These are phyloP conservation scores for Lutraria rhynchaena DNA, from an alignment of 1,140 invertebrate genomes.

Conservation along the genomic window DNA sequence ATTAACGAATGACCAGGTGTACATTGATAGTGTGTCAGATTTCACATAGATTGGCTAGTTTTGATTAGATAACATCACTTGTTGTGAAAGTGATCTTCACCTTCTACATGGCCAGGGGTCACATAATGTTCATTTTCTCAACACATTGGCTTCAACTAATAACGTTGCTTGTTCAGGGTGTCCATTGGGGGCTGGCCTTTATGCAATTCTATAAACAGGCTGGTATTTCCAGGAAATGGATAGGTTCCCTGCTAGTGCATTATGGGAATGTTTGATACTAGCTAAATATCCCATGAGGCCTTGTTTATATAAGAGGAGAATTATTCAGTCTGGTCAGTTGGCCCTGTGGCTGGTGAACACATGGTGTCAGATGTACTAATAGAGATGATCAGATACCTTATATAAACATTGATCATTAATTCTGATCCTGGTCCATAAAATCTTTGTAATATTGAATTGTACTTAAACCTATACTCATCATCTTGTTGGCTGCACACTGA, in stretches of 20 bases:
- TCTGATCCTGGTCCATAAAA: too few species aligned
- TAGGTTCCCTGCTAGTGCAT: constrained; percentile 8
- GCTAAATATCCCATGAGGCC: not conserved
- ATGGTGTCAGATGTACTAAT: constrained; percentile 28
- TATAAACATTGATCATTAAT: too few species aligned
- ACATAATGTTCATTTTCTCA: not conserved
- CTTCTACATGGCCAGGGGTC: not conserved
- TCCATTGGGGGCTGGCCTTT: constrained; percentile 1
- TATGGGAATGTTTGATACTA: constrained; percentile 23
- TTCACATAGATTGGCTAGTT: constrained; percentile 31
- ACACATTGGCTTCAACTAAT: not conserved
- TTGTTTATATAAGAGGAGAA: constrained; percentile 34
- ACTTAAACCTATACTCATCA: too few species aligned
- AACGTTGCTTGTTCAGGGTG: not conserved
- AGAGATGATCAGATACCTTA: not conserved
- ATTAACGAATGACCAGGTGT: constrained; percentile 31
- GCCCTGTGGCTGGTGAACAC: constrained; percentile 13
- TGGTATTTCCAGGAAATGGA: constrained; percentile 27
- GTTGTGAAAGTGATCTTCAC: constrained; percentile 38
- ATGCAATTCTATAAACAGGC: constrained; percentile 29
- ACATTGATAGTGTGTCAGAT: constrained; percentile 10
- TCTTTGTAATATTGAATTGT: too few species aligned
- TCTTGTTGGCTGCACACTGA: too few species aligned
- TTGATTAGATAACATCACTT: constrained; percentile 45
- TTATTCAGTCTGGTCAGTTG: constrained; percentile 3